These are phyloP conservation scores for Shargacucullia verbasci DNA, from an alignment of 2,888 invertebrate genomes.

Conservation along the genomic window DNA sequence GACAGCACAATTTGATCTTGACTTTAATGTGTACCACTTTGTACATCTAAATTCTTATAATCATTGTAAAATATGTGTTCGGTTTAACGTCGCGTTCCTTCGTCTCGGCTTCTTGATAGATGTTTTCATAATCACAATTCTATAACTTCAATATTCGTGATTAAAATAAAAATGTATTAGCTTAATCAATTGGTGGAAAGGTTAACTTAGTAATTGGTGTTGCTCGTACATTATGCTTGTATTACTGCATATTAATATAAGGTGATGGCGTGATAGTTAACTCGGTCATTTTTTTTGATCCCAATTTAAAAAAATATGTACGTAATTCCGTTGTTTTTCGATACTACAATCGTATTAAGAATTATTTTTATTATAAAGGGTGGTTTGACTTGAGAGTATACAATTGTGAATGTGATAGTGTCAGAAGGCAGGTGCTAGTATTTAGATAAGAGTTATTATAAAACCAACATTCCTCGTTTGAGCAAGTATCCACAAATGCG, in stretches of 20 bases:
- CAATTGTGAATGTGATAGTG: constrained; percentile 68
- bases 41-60: too few relatives aligned
- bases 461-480: constrained; percentile 72
- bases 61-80: background rate
- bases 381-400: constrained; percentile 38
- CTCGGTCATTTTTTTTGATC: constrained; percentile 20
- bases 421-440: constrained; percentile 75
- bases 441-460: constrained; percentile 66
- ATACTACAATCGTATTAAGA: constrained; percentile 13
- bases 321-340: constrained; percentile 12
- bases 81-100: constrained; percentile 40
- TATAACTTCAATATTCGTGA: constrained; percentile 44
- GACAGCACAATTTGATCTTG: constrained; percentile 21
- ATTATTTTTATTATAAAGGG: too few relatives aligned
- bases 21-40: constrained; percentile 1
- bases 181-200: constrained; percentile 26
- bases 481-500: constrained; percentile 45
- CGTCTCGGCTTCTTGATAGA: constrained; percentile 52
- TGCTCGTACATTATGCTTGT: constrained; percentile 41
- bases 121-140: constrained; percentile 65
- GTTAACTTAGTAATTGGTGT: constrained; percentile 36
- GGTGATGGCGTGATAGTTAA: constrained; percentile 16
- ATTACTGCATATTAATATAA: constrained; percentile 39
- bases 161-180: constrained; percentile 30
- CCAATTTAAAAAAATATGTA: constrained; percentile 9